Evolutionary conservation across 2,888 invertebrate genomes (phyloP), one percentile per base, ranked within the genome.

Genomic region (Mythimna loreyi): DNA sequence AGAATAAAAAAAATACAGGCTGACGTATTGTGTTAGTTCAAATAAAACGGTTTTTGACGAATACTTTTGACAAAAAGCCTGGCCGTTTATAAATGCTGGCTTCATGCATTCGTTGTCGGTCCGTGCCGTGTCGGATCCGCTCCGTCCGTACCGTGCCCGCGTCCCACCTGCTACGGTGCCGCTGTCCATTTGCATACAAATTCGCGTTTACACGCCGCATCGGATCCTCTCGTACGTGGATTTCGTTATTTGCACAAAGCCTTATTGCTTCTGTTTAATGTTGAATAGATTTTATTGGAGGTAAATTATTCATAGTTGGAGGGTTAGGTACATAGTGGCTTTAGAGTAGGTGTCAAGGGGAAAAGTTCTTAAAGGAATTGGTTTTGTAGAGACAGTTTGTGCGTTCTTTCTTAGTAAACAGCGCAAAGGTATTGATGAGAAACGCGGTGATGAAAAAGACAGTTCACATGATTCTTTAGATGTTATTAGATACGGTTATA

Each of bases 121-220:
- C 7, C 40, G 78, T 40, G 19, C 45, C 21, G 49, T 16, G 40
- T 40, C 33, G 55, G 28, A 19, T 53, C 50, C 21, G 28, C 30
- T 36, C 23, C 43, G 33, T n/a, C 11, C 57, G 57, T 47, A 23
- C 50, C 64, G 75, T 45, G 47, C 61, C 33, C 76, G 75, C 75
- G 61, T 67, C 77, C 70, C 82, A 85, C 87, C 86, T 86, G 86
- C 84, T 85, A 86, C 85, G 77, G 76, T 66, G 67, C 77, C 59
- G 67, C 43, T 61, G 70, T 53, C 74, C 68, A 87, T 88, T 87
- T 87, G 87, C 87, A 88, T 87, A 86, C 85, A 86, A 86, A 88
- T 86, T 80, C 76, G 60, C 72, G 76, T 77, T 84, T 83, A 84
- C 85, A 80, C 82, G 84, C 75, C 73, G 69, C 72, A 64, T 62